These are phyloP conservation scores for Leptura quadrifasciata DNA, from an alignment of 2,888 invertebrate genomes.

Conservation along the genomic window DNA sequence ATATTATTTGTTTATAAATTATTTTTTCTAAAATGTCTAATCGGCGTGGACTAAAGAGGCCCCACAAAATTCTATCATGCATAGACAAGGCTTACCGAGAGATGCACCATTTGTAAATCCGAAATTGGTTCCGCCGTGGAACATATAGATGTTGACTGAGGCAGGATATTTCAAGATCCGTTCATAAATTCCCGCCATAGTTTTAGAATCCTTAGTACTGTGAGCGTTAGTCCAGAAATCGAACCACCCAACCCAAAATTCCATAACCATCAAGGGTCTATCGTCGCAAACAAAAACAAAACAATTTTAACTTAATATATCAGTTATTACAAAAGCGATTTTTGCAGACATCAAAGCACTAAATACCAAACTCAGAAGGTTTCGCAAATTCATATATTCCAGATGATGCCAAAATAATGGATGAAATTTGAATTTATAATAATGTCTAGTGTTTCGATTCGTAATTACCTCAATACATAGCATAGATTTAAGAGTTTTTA, in stretches of 20 bases:
- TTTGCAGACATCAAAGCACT: too few species aligned
- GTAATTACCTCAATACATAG: too few species aligned
- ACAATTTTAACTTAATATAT: not conserved
- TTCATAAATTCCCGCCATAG: conserved; percentile 59
- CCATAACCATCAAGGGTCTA: conserved; percentile 77
- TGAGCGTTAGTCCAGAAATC: conserved; percentile 75
- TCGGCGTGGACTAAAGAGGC: too few species aligned
- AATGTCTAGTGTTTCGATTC: too few species aligned
- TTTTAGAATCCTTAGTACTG: conserved; percentile 57
- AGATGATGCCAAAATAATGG: too few species aligned
- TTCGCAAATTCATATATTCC: not conserved
- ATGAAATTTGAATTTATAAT: too few species aligned
- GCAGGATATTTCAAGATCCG: conserved; percentile 65
- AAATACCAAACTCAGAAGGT: too few species aligned
- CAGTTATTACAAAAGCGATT: too few species aligned
- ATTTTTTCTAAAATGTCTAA: too few species aligned
- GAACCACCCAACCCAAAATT: conserved; percentile 80
- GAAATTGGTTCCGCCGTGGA: conserved; percentile 91
- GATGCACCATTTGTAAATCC: conserved; percentile 76
- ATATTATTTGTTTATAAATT: too few species aligned
- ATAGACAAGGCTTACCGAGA: conserved; percentile 54
- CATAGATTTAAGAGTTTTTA: too few species aligned
- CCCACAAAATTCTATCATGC: too few species aligned
- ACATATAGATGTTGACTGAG: conserved; percentile 91
- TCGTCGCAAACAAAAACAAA: not conserved